Conservation (phyloP, 2,888 invertebrate genomes). For the Drosophila stalkeri region DNA sequence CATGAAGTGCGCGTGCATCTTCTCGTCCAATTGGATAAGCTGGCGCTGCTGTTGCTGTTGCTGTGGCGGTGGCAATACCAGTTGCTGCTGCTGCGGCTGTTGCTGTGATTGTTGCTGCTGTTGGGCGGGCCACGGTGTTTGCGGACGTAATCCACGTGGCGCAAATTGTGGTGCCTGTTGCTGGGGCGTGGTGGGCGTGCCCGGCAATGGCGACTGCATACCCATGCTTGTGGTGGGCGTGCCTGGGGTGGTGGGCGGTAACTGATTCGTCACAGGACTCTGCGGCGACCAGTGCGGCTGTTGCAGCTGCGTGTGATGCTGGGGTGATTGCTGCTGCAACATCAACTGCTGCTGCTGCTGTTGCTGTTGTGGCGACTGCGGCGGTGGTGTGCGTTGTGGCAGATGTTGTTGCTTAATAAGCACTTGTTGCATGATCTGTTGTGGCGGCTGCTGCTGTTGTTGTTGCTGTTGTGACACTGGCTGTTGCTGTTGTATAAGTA, state of each 20-base stretch:
- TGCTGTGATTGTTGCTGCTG: slow-evolving; percentile 57
- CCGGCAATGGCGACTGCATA: slow-evolving; percentile 72
- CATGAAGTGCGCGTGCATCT: slow-evolving; percentile 93
- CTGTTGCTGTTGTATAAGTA: slow-evolving; percentile 75
- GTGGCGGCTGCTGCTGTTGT: slow-evolving; percentile 85
- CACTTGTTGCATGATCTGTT: slow-evolving; percentile 85
- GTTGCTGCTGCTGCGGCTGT: slow-evolving; percentile 68
- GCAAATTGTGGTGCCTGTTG: slow-evolving; percentile 58
- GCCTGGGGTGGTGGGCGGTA: slow-evolving; percentile 63
- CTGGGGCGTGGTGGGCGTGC: slow-evolving; percentile 69
- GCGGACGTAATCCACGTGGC: slow-evolving; percentile 56
- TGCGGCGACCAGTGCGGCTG: slow-evolving; percentile 85
- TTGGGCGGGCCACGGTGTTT: slow-evolving; percentile 64
- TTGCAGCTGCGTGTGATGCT: slow-evolving; percentile 77
- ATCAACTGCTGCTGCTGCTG: slow-evolving; percentile 86
- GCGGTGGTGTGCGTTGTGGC: slow-evolving; percentile 81
- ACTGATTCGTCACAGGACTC: slow-evolving; percentile 69
- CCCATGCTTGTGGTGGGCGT: slow-evolving; percentile 74
- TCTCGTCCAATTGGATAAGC: slow-evolving; percentile 92
- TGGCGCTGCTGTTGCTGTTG: slow-evolving; percentile 86
- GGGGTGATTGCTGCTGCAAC: slow-evolving; percentile 86
- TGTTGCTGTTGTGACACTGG: slow-evolving; percentile 85
- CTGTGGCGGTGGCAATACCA: slow-evolving; percentile 68
- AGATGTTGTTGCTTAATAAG: slow-evolving; percentile 84
- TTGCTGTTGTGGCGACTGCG: slow-evolving; percentile 77